Percentiles rank a stretch among this genome's conserved stretches.
Conservation (phyloP, 2,113 vertebrate genomes). For the Ivindomyrus marchei region DNA sequence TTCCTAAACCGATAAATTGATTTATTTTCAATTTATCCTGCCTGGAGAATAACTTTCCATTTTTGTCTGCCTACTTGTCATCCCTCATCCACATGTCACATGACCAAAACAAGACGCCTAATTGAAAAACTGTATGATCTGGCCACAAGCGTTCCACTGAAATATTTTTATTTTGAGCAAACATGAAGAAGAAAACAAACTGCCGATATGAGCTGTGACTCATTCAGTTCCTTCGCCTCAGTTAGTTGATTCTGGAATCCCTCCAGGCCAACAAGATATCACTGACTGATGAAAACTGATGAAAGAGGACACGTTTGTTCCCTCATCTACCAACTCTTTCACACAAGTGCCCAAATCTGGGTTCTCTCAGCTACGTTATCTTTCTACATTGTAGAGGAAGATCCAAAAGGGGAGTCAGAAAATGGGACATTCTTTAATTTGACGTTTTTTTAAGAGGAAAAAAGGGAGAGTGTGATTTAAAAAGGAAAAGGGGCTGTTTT, state of each 20-base stretch:
- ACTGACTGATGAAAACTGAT: not conserved
- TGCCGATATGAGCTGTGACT: not conserved
- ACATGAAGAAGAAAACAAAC: not conserved
- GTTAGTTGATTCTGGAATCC: conserved; percentile 9
- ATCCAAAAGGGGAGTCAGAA: not conserved
- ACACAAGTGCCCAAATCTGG: not conserved
- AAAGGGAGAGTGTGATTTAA: conserved; percentile 9
- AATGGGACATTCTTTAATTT: not conserved
- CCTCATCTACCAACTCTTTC: not conserved
- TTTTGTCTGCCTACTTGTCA: not conserved
- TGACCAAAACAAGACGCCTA: not conserved
- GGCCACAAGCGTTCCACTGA: not conserved
- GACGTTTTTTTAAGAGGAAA: conserved; percentile 15
- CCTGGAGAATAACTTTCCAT: not conserved
- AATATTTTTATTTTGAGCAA: not conserved
- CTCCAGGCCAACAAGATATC: not conserved
- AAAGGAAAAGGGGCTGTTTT: not conserved
- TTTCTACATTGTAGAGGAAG: not conserved
- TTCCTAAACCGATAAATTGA: not conserved
- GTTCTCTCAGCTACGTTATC: not conserved
- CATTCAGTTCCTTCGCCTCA: not conserved
- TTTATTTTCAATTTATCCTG: not conserved
- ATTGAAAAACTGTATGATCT: not conserved
- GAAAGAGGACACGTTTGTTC: not conserved
- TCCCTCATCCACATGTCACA: not conserved